A percentile compares a stretch with the other conserved stretches of the same genome.
Conservation (phyloP, 1,140 invertebrate species). For the Stegodyphus dumicola region DNA sequence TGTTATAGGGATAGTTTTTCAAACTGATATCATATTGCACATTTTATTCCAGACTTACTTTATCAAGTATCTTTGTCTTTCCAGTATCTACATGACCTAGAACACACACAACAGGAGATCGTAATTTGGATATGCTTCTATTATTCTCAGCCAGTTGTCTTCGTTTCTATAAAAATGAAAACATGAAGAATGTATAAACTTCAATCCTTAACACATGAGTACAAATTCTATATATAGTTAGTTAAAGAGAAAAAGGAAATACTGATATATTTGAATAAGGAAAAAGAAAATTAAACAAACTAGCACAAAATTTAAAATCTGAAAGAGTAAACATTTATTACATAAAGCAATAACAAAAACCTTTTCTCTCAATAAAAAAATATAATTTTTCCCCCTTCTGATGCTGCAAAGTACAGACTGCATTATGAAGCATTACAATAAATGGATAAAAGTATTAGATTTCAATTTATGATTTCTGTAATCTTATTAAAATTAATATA, state of each 20-base stretch:
- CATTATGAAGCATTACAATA: too few species aligned
- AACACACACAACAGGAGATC: constrained; percentile 97
- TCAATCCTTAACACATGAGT: background rate
- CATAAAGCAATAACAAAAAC: too few species aligned
- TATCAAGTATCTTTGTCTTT: constrained; percentile 99
- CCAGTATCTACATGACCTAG: constrained; percentile 99
- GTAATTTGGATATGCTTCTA: constrained; percentile 79
- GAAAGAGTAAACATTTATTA: background rate
- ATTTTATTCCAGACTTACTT: constrained; percentile 69
- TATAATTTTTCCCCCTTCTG: too few species aligned
- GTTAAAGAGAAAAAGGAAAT: background rate
- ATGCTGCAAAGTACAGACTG: too few species aligned
- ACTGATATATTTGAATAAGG: background rate
- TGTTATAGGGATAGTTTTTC: background rate
- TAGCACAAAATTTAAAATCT: background rate
- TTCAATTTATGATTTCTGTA: too few species aligned
- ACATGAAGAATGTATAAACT: background rate
- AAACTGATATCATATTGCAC: background rate
- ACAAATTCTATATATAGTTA: background rate
- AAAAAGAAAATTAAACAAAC: too few species aligned
- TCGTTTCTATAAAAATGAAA: constrained; percentile 74
- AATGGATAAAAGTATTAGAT: too few species aligned
- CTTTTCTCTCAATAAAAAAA: too few species aligned
- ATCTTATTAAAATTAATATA: too few species aligned
- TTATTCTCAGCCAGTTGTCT: constrained; percentile 86